Evolutionary conservation across 2,797 vertebrate genomes (phyloP).

Genomic region (Megalops cyprinoides): DNA sequence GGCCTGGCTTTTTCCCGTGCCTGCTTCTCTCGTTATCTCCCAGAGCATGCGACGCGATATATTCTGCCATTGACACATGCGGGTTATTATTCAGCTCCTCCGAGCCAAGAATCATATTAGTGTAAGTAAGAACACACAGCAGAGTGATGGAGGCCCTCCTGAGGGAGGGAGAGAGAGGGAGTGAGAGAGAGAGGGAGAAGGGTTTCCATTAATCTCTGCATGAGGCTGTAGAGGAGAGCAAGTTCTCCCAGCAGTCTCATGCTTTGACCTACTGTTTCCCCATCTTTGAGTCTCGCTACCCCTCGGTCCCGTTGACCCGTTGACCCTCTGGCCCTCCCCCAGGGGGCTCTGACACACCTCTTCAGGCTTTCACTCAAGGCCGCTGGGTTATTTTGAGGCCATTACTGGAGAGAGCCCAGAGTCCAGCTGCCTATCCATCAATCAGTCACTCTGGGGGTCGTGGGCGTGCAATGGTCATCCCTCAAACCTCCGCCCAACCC

Average conservation of each 20-base stretch:
- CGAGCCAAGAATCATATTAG: neutral
- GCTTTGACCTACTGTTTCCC: neutral
- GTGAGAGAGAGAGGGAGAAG: neutral
- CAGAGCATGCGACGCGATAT: neutral
- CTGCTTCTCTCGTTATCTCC: conserved; percentile 22
- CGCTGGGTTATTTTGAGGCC: conserved; percentile 29
- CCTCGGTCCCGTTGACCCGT: neutral
- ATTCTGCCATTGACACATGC: neutral
- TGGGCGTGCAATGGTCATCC: conserved; percentile 20
- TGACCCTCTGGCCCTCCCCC: neutral
- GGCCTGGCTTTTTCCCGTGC: conserved; percentile 9
- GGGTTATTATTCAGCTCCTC: neutral
- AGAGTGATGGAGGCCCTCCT: neutral
- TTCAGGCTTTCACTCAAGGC: neutral
- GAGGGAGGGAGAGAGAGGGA: conserved; percentile 28
- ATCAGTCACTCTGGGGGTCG: neutral
- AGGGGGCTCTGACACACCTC: neutral
- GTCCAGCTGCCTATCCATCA: conserved; percentile 30
- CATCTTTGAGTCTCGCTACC: neutral
- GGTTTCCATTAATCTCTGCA: no score
- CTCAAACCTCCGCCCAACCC: no score
- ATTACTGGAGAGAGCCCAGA: conserved; percentile 25
- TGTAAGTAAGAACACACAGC: neutral
- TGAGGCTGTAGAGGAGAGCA: neutral
- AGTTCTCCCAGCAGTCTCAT: no score